Percentiles rank a stretch among this genome's conserved stretches.
phyloP scores from a whole-genome alignment of 2,113 vertebrate species.

The Apus apus region DNA sequence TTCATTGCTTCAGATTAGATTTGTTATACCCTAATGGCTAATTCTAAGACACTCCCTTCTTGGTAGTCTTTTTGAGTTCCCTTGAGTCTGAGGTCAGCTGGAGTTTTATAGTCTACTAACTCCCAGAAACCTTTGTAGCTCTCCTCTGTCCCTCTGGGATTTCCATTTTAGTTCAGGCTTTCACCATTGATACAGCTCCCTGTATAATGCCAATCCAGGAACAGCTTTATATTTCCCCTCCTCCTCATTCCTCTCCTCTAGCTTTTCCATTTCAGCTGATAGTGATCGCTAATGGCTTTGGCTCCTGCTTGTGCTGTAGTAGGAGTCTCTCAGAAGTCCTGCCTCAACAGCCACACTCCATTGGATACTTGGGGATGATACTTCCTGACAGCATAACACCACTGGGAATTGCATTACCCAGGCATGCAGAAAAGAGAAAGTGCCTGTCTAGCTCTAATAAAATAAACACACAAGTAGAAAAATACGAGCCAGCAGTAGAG shows the following conservation, averaged over 20 bases:
- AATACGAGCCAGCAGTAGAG: neutral
- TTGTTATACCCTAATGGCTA: neutral
- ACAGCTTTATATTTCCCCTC: neutral
- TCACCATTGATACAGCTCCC: neutral
- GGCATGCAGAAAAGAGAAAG: conserved; percentile 46
- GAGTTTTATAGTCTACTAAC: neutral
- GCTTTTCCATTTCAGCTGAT: neutral
- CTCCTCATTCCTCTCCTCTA: neutral
- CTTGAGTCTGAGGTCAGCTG: conserved; percentile 9
- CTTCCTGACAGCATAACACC: conserved; percentile 31
- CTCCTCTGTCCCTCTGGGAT: neutral
- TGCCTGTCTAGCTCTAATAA: conserved; percentile 29
- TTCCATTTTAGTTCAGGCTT: conserved; percentile 2
- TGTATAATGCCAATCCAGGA: neutral
- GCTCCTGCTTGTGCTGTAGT: neutral
- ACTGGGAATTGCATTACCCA: conserved; percentile 54
- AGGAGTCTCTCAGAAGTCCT: neutral
- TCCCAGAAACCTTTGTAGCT: conserved; percentile 17
- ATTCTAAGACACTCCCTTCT: neutral
- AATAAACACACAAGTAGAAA: neutral
- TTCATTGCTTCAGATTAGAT: neutral
- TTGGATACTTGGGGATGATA: conserved; percentile 32
- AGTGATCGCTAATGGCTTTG: neutral
- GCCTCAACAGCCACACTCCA: conserved; percentile 2
- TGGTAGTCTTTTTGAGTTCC: neutral